Conservation (phyloP, 2,888 invertebrate genomes). For the Vanessa cardui region DNA sequence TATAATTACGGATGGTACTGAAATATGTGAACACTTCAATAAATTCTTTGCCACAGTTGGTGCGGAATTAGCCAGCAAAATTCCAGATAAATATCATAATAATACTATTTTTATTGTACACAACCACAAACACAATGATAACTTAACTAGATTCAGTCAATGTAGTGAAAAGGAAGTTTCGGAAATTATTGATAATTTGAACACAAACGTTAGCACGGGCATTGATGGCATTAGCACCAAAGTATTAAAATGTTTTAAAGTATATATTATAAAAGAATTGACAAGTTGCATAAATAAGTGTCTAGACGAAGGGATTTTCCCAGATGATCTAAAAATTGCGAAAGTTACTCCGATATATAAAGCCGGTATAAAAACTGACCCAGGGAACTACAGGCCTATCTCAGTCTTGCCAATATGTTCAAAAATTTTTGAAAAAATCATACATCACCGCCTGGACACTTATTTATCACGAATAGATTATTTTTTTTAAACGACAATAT, state of each 20-base stretch:
- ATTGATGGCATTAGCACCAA: background rate
- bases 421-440: no score
- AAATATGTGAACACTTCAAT: constrained; percentile 5
- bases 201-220: no score
- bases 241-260: background rate
- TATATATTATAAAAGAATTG: no score
- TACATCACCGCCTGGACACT: no score
- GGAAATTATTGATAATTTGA: no score
- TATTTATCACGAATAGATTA: no score
- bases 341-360: background rate
- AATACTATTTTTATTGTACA: background rate
- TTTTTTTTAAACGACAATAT: no score
- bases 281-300: background rate
- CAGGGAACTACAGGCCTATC: background rate
- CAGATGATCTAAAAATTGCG: constrained; percentile 1
- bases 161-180: background rate
- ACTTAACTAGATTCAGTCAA: background rate
- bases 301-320: background rate
- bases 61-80: background rate
- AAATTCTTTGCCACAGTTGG: background rate
- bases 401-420: no score
- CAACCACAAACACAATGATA: background rate
- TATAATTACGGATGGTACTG: background rate
- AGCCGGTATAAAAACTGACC: background rate
- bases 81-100: background rate